Percentiles rank a stretch among this genome's conserved stretches.
Evolutionary conservation across 2,888 invertebrate genomes (phyloP).

Genomic region (Rhopalosiphum nymphaeae): DNA sequence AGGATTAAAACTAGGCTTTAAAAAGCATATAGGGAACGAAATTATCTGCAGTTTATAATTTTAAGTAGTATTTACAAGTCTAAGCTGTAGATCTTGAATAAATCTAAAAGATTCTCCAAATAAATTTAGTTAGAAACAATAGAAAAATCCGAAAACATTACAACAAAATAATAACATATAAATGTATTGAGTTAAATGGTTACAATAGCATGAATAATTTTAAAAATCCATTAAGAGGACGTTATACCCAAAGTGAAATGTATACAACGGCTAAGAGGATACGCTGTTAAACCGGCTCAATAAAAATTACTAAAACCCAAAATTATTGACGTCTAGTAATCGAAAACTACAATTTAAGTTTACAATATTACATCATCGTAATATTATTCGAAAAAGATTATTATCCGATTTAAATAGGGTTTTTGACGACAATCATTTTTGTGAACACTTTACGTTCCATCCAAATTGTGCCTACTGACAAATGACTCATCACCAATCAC

Average conservation of each 20-base stretch:
- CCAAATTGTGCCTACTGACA: not conserved
- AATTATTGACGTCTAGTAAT: not conserved
- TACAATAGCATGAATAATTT: not conserved
- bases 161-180: not conserved
- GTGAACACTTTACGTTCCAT: not conserved
- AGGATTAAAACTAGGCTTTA: too few species aligned
- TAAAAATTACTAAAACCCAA: not conserved
- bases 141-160: not conserved
- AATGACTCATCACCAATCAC: not conserved
- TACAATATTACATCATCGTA: not conserved
- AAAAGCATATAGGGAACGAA: too few species aligned
- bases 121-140: not conserved
- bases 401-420: not conserved
- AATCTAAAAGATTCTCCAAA: not conserved
- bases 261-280: too few species aligned
- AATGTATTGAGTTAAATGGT: not conserved
- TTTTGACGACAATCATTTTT: not conserved
- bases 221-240: not conserved
- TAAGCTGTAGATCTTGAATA: not conserved
- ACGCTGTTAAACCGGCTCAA: not conserved
- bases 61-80: not conserved
- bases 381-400: not conserved
- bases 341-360: not conserved
- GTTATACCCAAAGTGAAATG: too few species aligned
- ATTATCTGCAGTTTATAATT: not conserved